Evolutionary conservation across 2,888 invertebrate genomes (phyloP).

Genomic region (Apotomis turbidana): DNA sequence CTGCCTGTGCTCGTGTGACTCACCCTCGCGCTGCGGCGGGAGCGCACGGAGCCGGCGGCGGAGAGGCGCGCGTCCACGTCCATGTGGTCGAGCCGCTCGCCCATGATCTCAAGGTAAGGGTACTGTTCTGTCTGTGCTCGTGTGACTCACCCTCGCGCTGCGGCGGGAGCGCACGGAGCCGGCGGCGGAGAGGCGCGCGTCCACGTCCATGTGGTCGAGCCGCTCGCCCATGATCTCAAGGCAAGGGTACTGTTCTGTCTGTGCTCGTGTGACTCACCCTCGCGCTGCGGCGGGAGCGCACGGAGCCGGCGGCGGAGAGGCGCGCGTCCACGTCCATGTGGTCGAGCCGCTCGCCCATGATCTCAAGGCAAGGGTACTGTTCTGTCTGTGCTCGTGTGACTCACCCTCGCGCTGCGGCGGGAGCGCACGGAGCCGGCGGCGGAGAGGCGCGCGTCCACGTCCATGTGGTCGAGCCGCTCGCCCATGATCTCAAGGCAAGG

Average conservation of each 20-base stretch:
- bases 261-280: too few species aligned
- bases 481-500: conserved; percentile 39
- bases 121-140: too few species aligned
- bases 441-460: conserved; percentile 52
- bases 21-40: too few species aligned
- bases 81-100: too few species aligned
- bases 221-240: conserved; percentile 56
- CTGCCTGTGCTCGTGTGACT: too few species aligned
- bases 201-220: conserved; percentile 44
- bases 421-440: conserved; percentile 60
- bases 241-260: too few species aligned
- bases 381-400: too few species aligned
- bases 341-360: conserved; percentile 55
- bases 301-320: conserved; percentile 57
- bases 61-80: too few species aligned
- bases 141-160: conserved; percentile 58
- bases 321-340: conserved; percentile 55
- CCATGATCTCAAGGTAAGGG: too few species aligned
- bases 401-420: conserved; percentile 62
- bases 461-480: conserved; percentile 52
- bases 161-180: conserved; percentile 63
- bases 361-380: too few species aligned
- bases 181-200: conserved; percentile 56
- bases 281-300: conserved; percentile 62
- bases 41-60: too few species aligned